Percentiles rank a stretch among this genome's conserved stretches.
phyloP scores from a whole-genome alignment of 2,113 vertebrate genomes.

The Rhinichthys klamathensis region DNA sequence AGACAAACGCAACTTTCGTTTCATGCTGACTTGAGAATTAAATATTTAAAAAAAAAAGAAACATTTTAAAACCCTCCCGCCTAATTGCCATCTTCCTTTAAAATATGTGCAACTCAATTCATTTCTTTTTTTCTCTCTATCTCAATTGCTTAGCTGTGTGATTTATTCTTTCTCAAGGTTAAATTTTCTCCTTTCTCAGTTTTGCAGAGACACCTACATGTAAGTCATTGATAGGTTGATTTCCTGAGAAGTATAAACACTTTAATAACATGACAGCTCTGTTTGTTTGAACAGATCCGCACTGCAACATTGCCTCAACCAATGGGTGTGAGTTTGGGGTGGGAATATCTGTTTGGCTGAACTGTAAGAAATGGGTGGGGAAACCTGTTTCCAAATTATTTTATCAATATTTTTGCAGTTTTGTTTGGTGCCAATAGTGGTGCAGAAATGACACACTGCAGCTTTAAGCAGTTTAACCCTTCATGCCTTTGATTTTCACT shows the following conservation, averaged over 20 bases:
- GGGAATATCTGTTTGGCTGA: background rate
- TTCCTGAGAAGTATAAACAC: background rate
- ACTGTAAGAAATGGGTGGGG: background rate
- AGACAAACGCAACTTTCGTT: too few relatives aligned
- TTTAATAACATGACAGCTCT: background rate
- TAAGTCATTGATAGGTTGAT: background rate
- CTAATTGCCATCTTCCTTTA: background rate
- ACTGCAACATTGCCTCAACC: background rate
- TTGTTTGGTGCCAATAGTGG: background rate
- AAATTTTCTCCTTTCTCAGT: background rate
- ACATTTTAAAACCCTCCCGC: background rate
- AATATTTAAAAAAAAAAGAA: background rate
- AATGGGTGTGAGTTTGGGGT: background rate
- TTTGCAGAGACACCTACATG: background rate
- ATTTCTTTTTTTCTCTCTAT: background rate
- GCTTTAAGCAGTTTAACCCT: conserved; percentile 7
- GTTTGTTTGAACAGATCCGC: background rate
- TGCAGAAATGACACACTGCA: background rate
- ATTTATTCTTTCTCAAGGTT: background rate
- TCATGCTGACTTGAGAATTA: background rate
- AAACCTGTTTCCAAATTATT: conserved; percentile 6
- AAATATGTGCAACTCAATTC: background rate
- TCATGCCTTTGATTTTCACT: background rate
- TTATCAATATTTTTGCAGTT: conserved; percentile 4
- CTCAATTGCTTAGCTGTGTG: background rate